These are phyloP conservation scores for Thysanoteuthis rhombus DNA, from an alignment of 2,888 invertebrate genomes.

Conservation along the genomic window DNA sequence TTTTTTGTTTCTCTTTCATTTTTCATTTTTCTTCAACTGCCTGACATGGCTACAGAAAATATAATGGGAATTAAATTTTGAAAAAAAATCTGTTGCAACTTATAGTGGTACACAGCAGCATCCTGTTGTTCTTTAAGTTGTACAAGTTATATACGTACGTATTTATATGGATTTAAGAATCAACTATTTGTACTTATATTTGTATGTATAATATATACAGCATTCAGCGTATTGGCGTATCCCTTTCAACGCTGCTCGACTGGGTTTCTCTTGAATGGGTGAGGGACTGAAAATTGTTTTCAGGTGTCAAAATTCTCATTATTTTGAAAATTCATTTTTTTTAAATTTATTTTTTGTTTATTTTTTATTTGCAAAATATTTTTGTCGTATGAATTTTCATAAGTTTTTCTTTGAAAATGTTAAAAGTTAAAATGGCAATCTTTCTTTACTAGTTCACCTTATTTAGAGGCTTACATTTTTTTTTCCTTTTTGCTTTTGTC, in stretches of 20 bases:
- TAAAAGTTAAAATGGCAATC: not conserved
- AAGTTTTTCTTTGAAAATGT: not conserved
- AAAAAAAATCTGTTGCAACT: slow-evolving; percentile 1
- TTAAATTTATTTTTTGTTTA: not conserved
- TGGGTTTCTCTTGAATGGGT: not conserved
- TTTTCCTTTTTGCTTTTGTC: not conserved
- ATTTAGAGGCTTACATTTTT: not conserved
- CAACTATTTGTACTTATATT: slow-evolving; percentile 1
- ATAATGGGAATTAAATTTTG: not conserved
- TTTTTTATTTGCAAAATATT: not conserved
- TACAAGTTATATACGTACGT: not conserved
- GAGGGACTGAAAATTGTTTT: not conserved
- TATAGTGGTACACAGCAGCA: not conserved
- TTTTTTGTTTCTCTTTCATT: not conserved
- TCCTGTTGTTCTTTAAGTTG: not conserved
- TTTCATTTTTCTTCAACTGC: not conserved
- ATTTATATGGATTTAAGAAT: slow-evolving; percentile 12
- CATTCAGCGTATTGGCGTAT: not conserved
- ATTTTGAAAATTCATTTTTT: not conserved
- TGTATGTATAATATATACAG: slow-evolving; percentile 12
- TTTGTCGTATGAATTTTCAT: not conserved
- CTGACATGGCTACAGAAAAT: slow-evolving; percentile 12
- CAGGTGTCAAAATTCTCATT: not conserved
- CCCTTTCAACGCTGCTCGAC: not conserved
- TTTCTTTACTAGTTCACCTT: not conserved